These are phyloP conservation scores for Misgurnus anguillicaudatus DNA, from an alignment of 2,113 vertebrate species.

Conservation along the genomic window DNA sequence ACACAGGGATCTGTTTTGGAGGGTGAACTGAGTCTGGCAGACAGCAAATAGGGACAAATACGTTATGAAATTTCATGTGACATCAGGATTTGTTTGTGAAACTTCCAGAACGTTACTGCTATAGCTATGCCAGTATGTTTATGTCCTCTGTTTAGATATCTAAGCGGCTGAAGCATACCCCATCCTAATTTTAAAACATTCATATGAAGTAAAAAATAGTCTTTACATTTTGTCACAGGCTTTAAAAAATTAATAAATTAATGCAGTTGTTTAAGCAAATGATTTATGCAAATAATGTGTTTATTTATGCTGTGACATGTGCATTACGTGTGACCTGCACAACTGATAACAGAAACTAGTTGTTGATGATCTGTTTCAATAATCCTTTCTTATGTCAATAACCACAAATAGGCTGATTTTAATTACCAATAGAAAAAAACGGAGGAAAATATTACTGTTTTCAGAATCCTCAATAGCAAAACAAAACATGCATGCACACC, in stretches of 20 bases:
- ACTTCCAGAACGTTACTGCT: slow-evolving; percentile 26
- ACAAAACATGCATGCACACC: too few species aligned
- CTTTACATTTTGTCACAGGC: too few species aligned
- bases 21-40: background rate
- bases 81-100: background rate
- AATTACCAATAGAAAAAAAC: background rate
- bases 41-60: slow-evolving; percentile 12
- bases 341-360: background rate
- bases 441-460: too few species aligned
- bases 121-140: background rate
- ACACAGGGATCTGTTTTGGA: slow-evolving; percentile 24
- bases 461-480: too few species aligned
- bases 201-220: too few species aligned
- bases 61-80: background rate
- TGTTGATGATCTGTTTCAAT: background rate
- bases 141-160: background rate
- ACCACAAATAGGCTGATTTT: background rate
- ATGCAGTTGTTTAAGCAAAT: too few species aligned
- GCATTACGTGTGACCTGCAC: background rate
- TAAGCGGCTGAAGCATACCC: background rate
- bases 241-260: too few species aligned
- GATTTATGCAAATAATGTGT: too few species aligned
- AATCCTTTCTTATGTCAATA: background rate
- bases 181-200: background rate
- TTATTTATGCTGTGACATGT: too few species aligned